Base-by-base conservation (phyloP, 2,113 vertebrate genomes). In the Sander lucioperca region DNA sequence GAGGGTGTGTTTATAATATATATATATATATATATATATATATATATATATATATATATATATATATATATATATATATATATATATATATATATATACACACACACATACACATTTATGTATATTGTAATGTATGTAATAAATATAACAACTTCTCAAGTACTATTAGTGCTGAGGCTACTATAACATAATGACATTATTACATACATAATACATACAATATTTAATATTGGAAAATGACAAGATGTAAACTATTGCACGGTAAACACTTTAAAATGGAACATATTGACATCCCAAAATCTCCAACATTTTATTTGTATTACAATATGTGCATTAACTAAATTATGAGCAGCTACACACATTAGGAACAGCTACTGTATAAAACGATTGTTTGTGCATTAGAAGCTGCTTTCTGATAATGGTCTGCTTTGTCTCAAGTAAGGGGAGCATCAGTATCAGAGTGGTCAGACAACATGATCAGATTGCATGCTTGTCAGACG, bases 391-490 rank as follows among this genome's bases (percentile, higher is more conserved):
- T 47, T 43, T 70, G 72, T 54, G 59, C 62, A 36, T 18, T 75
- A 48, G 66, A 51, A 36, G 33, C 61, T 66, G 62, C 54, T n/a
- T 87, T 85, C 84, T 91, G 58, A 82, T 85, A 48, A 68, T 2
- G 36, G 48, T 56, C 1, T 21, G 43, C 48, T 70, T 50, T 23
- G 70, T 80, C 65, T 91, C 50, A 71, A 86, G 80, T 54, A 73
- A 78, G 75, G 25, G 50, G 56, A 65, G 72, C 83, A 64, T 84
- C 90, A 27, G 84, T 45, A 88, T 86, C 85, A 75, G 74, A 74
- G 86, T 73, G 87, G 70, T 89, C 78, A 50, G 72, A 91, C 89
- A 59, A 83, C 85, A 79, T 45, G 82, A 93, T 92, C 91, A 88
- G 86, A 90, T 91, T 89, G 85, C 87, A 82, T 2, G 13, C 79